A percentile compares a stretch with the other conserved stretches of the same genome.
These are phyloP conservation scores for Physella acuta DNA, from an alignment of 1,140 invertebrate species.

Conservation along the genomic window DNA sequence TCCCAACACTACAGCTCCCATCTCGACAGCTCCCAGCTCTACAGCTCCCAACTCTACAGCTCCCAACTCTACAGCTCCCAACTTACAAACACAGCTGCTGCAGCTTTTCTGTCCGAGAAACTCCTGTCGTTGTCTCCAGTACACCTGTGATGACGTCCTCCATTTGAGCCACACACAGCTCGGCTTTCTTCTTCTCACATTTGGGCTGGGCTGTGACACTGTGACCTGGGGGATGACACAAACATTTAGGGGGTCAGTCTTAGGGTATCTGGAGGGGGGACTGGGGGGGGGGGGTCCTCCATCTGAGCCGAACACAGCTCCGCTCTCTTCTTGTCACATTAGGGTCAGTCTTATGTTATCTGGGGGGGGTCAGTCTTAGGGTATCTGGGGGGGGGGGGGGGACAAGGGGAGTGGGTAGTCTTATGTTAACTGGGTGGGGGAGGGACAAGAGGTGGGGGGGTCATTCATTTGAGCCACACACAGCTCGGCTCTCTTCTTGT, in stretches of 20 bases:
- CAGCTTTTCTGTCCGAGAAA: slow-evolving; percentile 1
- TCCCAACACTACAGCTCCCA: no score
- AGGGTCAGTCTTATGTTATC: background rate
- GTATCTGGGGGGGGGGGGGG: no score
- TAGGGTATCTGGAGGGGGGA: no score
- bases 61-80: no score
- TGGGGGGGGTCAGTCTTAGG: no score
- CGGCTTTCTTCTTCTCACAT: slow-evolving; percentile 17
- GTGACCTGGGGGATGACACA: background rate
- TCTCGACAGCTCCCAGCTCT: background rate
- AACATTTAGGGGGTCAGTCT: no score
- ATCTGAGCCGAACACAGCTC: slow-evolving; percentile 19
- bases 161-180: slow-evolving; percentile 21
- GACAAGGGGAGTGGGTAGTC: no score
- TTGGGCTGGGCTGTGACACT: background rate
- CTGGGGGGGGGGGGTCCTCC: no score
- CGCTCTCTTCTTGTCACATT: slow-evolving; percentile 13
- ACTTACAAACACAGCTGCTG: slow-evolving; percentile 26
- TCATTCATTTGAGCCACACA: slow-evolving; percentile 20
- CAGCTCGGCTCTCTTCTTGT: slow-evolving; percentile 8
- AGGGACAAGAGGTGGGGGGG: no score
- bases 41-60: background rate
- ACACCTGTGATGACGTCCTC: slow-evolving; percentile 15
- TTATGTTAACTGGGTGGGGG: no score
- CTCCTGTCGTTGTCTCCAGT: slow-evolving; percentile 18